Conservation (phyloP, 1,140 invertebrate genomes). For the Halyomorpha halys region DNA sequence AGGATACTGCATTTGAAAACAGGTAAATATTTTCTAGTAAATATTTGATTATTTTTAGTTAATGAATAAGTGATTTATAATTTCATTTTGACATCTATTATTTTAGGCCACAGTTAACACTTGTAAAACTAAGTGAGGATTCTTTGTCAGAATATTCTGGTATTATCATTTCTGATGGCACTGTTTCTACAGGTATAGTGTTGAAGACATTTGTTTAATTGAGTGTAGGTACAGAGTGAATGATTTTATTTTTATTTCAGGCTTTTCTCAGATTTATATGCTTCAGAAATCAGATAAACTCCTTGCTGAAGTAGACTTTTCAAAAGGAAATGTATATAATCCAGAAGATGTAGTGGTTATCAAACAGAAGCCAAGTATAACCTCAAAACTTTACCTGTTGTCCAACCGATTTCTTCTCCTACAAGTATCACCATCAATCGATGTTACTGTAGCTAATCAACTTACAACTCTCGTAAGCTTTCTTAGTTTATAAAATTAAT, state of each 20-base stretch:
- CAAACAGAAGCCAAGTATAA: neutral
- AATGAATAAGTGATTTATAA: no score
- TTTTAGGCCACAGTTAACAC: neutral
- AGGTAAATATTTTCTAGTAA: no score
- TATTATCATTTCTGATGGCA: conserved; percentile 5
- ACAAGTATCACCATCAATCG: neutral
- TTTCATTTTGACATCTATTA: neutral
- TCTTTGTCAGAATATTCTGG: no score
- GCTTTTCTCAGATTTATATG: neutral
- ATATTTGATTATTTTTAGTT: no score
- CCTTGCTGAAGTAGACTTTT: neutral
- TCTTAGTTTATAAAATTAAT: neutral
- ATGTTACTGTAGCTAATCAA: neutral
- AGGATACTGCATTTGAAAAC: neutral
- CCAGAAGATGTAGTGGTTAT: neutral
- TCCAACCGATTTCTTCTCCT: neutral
- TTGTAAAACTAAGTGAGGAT: neutral
- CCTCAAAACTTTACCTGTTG: neutral
- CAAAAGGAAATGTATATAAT: neutral
- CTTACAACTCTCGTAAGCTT: neutral
- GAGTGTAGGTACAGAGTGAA: neutral
- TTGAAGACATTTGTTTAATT: neutral
- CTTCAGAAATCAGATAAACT: neutral
- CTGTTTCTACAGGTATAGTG: neutral
- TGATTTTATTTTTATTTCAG: neutral